Evolutionary conservation across 2,113 vertebrate species (phyloP).

Genomic region (Rhinoptilus africanus): DNA sequence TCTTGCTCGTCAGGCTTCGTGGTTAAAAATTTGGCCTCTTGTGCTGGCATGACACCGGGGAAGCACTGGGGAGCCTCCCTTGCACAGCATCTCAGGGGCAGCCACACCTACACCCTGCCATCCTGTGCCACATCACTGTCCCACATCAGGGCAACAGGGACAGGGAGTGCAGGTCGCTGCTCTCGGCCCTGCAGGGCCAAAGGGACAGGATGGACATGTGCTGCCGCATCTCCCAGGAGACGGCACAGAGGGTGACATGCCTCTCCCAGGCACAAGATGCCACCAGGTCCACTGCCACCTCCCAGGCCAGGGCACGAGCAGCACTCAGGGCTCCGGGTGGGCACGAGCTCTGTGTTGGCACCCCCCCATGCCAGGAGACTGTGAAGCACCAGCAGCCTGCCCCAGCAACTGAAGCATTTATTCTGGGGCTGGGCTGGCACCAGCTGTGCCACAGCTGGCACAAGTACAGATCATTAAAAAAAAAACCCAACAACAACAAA

Average conservation of each 20-base stretch:
- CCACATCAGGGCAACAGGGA: no score
- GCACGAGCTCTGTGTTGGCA: accelerated
- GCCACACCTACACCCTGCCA: neutral
- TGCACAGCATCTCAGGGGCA: accelerated
- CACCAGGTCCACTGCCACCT: neutral
- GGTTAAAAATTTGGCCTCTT: neutral
- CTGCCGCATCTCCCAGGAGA: no score
- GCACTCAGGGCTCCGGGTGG: neutral
- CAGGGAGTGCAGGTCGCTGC: neutral
- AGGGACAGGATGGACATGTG: accelerated
- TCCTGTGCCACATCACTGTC: accelerated
- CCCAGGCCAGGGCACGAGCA: neutral
- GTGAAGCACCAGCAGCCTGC: neutral
- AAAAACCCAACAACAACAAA: neutral
- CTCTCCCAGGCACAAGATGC: neutral
- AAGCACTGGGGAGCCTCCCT: neutral
- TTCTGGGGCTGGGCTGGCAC: neutral
- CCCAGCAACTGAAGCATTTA: accelerated
- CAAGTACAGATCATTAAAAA: neutral
- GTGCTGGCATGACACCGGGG: no score
- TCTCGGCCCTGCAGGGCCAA: neutral
- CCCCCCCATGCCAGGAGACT: neutral
- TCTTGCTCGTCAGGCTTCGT: no score
- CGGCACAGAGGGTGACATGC: neutral
- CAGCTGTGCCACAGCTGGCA: accelerated